Percentiles rank a stretch among this genome's conserved stretches.
Evolutionary conservation across 2,113 vertebrate species (phyloP).

Genomic region (Monopterus albus): DNA sequence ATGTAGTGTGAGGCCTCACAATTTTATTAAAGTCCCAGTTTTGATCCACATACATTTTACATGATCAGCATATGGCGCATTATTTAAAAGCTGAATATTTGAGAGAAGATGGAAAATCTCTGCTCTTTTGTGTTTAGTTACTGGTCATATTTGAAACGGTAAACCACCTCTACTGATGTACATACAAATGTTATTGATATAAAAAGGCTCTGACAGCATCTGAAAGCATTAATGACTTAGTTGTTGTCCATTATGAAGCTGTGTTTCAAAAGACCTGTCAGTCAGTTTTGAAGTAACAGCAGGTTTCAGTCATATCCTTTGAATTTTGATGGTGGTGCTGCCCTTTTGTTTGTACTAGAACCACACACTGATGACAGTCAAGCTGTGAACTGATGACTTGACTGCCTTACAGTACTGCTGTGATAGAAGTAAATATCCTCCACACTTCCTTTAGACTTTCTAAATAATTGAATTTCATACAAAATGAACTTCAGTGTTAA

Average conservation of each 20-base stretch:
- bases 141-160: not conserved
- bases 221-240: not conserved
- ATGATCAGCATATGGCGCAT: no score
- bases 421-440: not conserved
- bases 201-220: not conserved
- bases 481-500: slow-evolving; percentile 2
- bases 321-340: not conserved
- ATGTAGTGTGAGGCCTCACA: no score
- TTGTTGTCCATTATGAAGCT: not conserved
- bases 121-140: no score
- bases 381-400: not conserved
- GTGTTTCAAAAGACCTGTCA: slow-evolving; percentile 1
- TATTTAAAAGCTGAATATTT: no score
- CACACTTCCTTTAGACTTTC: not conserved
- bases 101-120: no score
- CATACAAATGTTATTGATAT: not conserved
- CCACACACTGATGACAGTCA: not conserved
- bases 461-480: not conserved
- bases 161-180: not conserved
- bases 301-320: not conserved
- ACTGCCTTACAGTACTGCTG: not conserved
- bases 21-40: not conserved
- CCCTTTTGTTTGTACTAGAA: not conserved
- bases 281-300: not conserved
- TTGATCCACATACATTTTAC: not conserved